Percentiles rank a stretch among this genome's conserved stretches.
Conservation (phyloP, 2,888 invertebrate species). For the Rotaria magnacalcarata region DNA sequence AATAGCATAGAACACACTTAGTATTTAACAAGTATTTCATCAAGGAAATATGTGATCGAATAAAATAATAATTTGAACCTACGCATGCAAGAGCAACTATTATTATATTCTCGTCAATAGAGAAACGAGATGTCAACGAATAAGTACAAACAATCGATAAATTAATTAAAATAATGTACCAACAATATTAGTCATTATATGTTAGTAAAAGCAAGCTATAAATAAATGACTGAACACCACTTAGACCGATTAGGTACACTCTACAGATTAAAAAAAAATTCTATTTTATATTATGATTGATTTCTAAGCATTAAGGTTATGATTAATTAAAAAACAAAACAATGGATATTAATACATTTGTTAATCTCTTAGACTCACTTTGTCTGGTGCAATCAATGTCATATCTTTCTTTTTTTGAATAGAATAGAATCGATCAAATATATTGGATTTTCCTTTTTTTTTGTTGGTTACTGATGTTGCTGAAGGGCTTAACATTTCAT, state of each 20-base stretch:
- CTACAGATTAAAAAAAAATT: neutral
- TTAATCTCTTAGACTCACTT: neutral
- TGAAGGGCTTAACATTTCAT: neutral
- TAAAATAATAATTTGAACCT: neutral
- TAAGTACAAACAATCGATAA: neutral
- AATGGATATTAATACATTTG: neutral
- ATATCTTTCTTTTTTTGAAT: neutral
- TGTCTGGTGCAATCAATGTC: neutral
- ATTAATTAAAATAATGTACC: neutral
- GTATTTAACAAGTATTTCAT: slow-evolving; percentile 11
- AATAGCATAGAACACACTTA: neutral
- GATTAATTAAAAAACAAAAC: neutral
- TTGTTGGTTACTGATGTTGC: neutral
- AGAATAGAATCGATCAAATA: neutral
- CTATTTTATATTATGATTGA: neutral
- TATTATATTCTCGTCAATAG: neutral
- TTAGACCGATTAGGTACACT: too few species aligned
- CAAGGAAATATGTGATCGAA: slow-evolving; percentile 16
- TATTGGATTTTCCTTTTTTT: neutral
- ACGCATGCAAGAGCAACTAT: slow-evolving; percentile 1
- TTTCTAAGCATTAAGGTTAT: neutral
- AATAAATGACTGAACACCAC: too few species aligned
- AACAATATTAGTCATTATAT: neutral
- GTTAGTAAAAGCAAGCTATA: neutral
- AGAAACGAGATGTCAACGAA: neutral